Percentiles rank a stretch among this genome's conserved stretches.
Conservation (phyloP, 1,140 invertebrate species). For the Heliconius himera region DNA sequence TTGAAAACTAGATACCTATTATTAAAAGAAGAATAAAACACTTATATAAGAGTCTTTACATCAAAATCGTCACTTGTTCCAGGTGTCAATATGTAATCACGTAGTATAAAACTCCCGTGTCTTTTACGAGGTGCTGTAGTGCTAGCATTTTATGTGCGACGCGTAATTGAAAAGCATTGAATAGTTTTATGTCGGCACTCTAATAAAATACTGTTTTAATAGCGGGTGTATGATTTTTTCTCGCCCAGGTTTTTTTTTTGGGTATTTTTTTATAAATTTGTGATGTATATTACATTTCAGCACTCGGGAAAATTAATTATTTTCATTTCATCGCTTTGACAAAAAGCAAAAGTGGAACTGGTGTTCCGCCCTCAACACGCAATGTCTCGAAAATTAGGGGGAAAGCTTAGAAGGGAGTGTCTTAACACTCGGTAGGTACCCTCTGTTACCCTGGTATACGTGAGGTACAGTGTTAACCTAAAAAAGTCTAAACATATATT, state of each 20-base stretch:
- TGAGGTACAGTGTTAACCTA: too few species aligned
- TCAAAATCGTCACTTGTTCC: background rate
- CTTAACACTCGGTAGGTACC: too few species aligned
- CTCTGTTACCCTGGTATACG: too few species aligned
- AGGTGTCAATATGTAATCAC: constrained; percentile 32
- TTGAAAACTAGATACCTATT: too few species aligned
- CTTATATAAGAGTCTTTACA: background rate
- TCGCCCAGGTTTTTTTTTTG: background rate
- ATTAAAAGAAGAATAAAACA: too few species aligned
- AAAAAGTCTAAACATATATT: background rate
- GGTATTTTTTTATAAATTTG: background rate
- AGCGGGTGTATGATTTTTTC: background rate
- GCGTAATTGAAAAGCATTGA: constrained; percentile 30
- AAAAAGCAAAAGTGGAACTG: too few species aligned
- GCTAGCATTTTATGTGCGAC: constrained; percentile 28
- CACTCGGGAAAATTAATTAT: too few species aligned
- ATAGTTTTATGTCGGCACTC: constrained; percentile 29
- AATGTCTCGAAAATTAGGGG: too few species aligned
- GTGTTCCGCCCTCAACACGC: too few species aligned
- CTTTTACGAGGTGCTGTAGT: constrained; percentile 28
- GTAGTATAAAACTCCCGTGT: constrained; percentile 29
- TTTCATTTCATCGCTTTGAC: background rate
- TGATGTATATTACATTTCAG: too few species aligned
- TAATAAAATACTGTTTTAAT: constrained; percentile 19
- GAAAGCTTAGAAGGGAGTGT: background rate